These are phyloP conservation scores for Onychorhynchus coronatus DNA, from an alignment of 2,113 vertebrate species.

Conservation along the genomic window DNA sequence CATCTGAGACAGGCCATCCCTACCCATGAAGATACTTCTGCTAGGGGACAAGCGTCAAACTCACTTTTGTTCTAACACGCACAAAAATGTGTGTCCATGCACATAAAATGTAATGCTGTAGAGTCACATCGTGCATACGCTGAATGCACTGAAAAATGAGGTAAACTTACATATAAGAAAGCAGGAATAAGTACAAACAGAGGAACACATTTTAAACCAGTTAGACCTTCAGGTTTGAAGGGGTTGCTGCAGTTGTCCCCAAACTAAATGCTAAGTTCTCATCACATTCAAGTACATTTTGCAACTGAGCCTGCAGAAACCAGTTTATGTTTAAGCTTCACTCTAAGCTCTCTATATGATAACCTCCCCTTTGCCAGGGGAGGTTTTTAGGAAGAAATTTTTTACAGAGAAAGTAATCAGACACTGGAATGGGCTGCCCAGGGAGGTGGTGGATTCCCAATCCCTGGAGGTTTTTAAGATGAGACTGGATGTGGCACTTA, in stretches of 20 bases:
- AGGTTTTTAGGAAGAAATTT: no score
- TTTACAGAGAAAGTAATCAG: no score
- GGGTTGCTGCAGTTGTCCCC: neutral
- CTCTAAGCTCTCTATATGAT: neutral
- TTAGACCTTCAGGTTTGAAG: neutral
- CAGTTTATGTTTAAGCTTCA: neutral
- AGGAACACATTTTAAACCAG: neutral
- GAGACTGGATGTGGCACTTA: no score
- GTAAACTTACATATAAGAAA: neutral
- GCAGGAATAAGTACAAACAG: neutral
- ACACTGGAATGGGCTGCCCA: no score
- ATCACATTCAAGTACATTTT: neutral
- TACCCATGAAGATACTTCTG: neutral
- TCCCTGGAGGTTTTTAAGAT: no score
- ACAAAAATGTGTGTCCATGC: neutral
- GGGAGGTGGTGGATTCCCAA: no score
- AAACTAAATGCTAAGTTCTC: neutral
- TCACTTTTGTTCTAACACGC: neutral
- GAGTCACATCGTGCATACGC: neutral
- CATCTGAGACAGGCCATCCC: neutral
- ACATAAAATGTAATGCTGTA: neutral
- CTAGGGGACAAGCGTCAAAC: neutral
- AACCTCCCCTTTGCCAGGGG: no score
- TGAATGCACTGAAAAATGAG: neutral
- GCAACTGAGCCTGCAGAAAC: neutral